phyloP scores from a whole-genome alignment of 53 echinoderm and acorn worm genomes.

The Antedon mediterranea region DNA sequence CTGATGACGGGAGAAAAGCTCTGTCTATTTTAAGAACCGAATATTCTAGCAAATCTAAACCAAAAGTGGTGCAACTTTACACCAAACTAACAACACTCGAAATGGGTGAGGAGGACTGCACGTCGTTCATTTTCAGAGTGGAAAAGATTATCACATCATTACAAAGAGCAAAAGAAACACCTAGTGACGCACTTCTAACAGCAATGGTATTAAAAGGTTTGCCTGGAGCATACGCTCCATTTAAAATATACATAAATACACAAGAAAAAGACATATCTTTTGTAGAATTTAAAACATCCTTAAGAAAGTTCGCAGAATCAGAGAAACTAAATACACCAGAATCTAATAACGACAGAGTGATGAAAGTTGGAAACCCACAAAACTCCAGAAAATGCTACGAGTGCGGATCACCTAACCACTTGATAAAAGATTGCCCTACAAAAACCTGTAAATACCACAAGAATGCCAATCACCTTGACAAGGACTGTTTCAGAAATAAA shows the following conservation, averaged over 20 bases:
- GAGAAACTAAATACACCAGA: not conserved
- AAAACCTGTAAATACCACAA: too few species aligned
- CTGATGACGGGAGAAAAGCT: not conserved
- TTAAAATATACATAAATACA: not conserved
- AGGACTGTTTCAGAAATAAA: too few species aligned
- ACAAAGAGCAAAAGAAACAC: not conserved
- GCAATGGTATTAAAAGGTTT: conserved; percentile 10
- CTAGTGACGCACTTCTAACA: not conserved
- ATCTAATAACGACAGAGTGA: not conserved
- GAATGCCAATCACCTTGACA: too few species aligned
- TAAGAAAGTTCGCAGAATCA: conserved; percentile 2
- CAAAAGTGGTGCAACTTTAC: not conserved
- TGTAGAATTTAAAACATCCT: not conserved
- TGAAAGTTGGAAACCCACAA: not conserved
- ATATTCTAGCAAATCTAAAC: conserved; percentile 1
- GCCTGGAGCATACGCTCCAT: not conserved
- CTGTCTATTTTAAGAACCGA: conserved; percentile 1
- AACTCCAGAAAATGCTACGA: not conserved
- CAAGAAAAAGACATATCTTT: not conserved
- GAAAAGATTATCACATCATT: not conserved
- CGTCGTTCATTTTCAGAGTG: conserved; percentile 3
- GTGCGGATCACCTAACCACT: not conserved
- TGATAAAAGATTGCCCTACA: too few species aligned
- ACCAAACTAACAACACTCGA: conserved; percentile 1
- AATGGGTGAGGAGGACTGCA: not conserved